Percentiles rank a stretch among this genome's conserved stretches.
Evolutionary conservation across 2,113 vertebrate genomes (phyloP).

Genomic region (Malurus cyaneus): DNA sequence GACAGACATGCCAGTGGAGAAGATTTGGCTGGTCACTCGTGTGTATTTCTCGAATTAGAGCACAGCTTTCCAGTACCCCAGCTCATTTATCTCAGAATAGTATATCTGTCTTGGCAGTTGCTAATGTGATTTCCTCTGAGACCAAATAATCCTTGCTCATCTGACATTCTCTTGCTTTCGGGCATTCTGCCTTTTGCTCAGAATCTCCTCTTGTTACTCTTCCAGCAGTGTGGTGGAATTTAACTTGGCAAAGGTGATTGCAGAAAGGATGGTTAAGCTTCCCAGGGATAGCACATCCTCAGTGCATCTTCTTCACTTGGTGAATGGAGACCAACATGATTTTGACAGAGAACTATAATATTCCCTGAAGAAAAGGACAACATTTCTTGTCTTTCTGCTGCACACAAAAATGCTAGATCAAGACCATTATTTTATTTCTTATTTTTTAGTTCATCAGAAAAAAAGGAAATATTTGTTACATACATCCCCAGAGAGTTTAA

Average conservation of each 20-base stretch:
- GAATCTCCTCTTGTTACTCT: not conserved
- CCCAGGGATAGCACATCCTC: not conserved
- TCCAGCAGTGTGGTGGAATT: not conserved
- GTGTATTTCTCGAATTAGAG: not conserved
- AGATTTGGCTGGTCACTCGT: not conserved
- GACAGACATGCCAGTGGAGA: not conserved
- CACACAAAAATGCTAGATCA: not conserved
- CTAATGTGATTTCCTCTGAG: not conserved
- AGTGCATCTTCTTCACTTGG: not conserved
- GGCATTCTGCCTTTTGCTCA: not conserved
- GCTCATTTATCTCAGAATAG: conserved; percentile 23
- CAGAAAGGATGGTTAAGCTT: not conserved
- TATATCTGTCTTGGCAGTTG: not conserved
- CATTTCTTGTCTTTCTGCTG: not conserved
- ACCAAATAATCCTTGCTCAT: conserved; percentile 9
- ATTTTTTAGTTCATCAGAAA: not conserved
- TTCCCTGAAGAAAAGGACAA: not conserved
- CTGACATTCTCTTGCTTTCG: not conserved
- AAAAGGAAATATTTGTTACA: not conserved
- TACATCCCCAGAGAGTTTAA: not conserved
- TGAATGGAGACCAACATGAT: not conserved
- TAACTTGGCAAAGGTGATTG: not conserved
- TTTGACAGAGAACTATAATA: not conserved
- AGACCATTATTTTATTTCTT: not conserved
- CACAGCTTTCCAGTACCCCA: not conserved